Evolutionary conservation across 2,113 vertebrate species (phyloP), one percentile per base, ranked within the genome.

Genomic region (Anarhynchus alexandrinus): DNA sequence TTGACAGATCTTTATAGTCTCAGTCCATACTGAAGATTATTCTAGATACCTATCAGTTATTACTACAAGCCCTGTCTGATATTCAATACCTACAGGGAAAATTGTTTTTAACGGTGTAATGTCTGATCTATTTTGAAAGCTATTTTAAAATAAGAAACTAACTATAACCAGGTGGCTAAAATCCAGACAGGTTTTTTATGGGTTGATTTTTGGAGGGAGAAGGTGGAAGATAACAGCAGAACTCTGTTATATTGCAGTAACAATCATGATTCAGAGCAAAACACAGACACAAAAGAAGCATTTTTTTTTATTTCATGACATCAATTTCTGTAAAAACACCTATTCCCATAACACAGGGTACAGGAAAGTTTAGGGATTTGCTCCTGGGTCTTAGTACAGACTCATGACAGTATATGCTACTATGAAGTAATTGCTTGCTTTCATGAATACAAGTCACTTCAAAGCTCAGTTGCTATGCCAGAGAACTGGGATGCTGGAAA

Each of bases 41-140:
- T 98, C 96, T 98, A 98, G 98, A 98, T 98, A 98, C 97, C 97
- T 98, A 98, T 98, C 98, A 98, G 97, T 98, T 98, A 98, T 98
- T 98, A 98, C 98, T 98, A 98, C 97, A 98, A 98, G 96, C 96
- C 6, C 96, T 97, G 97, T 97, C 97, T 98, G 98, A 98, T 96
- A 98, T 98, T 98, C 97, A 98, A 98, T 98, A 98, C 98, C 97
- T 95, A 97, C 95, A 98, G 98, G 80, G 97, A 98, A 98, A 98
- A 98, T 98, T 97, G 97, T 97, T 98, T 98, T 98, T 98, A 98
- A 98, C 93, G n/a, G 97, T 97, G 97, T 98, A 98, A 98, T 94
- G 95, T 97, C 98, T 98, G 97, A 98, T 98, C 97, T 97, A 96
- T 98, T 98, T 98, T 98, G 97, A 98, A 97, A 97, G 97, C 57